Evolutionary conservation across 92 coral and sea anemone genomes (phyloP).

Genomic region (Nematostella vectensis): DNA sequence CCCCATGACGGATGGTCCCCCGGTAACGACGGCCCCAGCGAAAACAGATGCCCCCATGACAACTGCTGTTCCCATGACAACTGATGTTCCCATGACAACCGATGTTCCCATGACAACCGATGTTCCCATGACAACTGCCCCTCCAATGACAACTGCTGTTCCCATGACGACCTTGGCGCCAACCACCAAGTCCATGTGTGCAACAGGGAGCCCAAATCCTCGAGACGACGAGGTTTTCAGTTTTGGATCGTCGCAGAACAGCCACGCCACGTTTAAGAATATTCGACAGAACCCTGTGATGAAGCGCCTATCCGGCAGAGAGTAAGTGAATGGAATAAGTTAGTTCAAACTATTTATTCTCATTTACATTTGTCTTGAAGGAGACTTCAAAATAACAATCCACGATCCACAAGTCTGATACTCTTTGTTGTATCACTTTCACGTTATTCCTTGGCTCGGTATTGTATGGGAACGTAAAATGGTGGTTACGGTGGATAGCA

Average conservation of each 20-base stretch:
- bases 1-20: not conserved
- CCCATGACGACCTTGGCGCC: constrained; percentile 21
- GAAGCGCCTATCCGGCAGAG: constrained; percentile 19
- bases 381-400: too few species aligned
- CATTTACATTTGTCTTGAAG: too few species aligned
- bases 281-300: constrained; percentile 4
- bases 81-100: not conserved
- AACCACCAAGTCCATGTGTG: constrained; percentile 13
- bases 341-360: too few species aligned
- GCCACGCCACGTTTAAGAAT: constrained; percentile 27
- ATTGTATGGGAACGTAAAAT: too few species aligned
- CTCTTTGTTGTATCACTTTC: too few species aligned
- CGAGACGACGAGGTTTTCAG: constrained; percentile 16
- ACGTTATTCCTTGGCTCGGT: too few species aligned
- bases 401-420: too few species aligned
- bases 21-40: not conserved
- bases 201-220: constrained; percentile 3
- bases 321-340: too few species aligned
- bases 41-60: constrained; percentile 1
- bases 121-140: constrained; percentile 17
- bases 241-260: constrained; percentile 30
- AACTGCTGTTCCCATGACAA: not conserved
- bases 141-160: constrained; percentile 17
- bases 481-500: too few species aligned
- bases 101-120: constrained; percentile 6